A percentile compares a stretch with the other conserved stretches of the same genome.
Evolutionary conservation across 1,140 invertebrate species (phyloP).

Genomic region (Melanaphis sacchari): DNA sequence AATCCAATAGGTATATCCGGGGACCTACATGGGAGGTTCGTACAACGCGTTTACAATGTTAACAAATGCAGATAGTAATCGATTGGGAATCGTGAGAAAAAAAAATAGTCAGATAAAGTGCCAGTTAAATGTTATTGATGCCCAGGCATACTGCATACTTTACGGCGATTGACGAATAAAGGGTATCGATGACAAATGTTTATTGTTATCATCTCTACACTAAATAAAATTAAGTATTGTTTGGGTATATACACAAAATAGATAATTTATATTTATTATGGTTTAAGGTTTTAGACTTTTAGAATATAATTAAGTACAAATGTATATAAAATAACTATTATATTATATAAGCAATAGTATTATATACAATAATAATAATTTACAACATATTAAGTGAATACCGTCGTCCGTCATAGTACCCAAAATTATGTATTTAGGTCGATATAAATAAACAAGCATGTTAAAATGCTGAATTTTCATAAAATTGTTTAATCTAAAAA

Average conservation of each 20-base stretch:
- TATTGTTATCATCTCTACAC: background rate
- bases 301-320: background rate
- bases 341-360: too few relatives aligned
- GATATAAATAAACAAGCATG: background rate
- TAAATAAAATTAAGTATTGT: background rate
- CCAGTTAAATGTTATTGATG: background rate
- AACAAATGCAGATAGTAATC: conserved; percentile 42
- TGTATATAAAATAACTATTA: background rate
- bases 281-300: too few relatives aligned
- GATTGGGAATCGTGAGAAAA: conserved; percentile 42
- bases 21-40: conserved; percentile 38
- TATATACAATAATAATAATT: too few relatives aligned
- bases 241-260: background rate
- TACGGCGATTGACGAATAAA: background rate
- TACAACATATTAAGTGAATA: too few relatives aligned
- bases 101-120: conserved; percentile 19
- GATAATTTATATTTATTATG: background rate
- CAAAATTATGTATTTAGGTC: too few relatives aligned
- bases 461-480: background rate
- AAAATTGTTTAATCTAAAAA: too few relatives aligned
- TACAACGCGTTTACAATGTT: conserved; percentile 42
- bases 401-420: too few relatives aligned
- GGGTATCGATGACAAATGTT: background rate
- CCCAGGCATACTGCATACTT: background rate
- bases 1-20: conserved; percentile 16